A percentile compares a stretch with the other conserved stretches of the same genome.
These are phyloP conservation scores for Corydoras sp. DNA, from an alignment of 2,113 vertebrate genomes.

Conservation along the genomic window DNA sequence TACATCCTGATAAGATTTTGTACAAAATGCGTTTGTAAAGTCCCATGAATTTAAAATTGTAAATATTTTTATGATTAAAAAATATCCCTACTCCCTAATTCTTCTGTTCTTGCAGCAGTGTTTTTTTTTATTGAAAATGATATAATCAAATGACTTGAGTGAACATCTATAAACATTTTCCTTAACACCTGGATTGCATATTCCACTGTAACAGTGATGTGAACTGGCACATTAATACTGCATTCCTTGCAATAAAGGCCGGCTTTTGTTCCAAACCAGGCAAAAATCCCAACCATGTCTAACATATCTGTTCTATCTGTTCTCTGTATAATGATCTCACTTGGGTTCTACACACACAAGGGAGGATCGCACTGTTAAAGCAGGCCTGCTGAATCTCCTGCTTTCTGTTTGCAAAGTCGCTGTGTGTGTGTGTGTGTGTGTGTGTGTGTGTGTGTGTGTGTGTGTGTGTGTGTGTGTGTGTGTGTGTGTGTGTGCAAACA, in stretches of 20 bases:
- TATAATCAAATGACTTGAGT: constrained; percentile 2
- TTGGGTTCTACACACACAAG: constrained; percentile 21
- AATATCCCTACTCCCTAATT: constrained; percentile 27
- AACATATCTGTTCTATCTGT: constrained; percentile 30
- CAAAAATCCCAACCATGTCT: constrained; percentile 27
- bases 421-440: constrained; percentile 15
- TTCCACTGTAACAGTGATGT: constrained; percentile 1
- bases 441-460: constrained; percentile 21
- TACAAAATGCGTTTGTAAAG: constrained; percentile 77
- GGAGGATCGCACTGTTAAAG: constrained; percentile 26
- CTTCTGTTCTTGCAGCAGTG: too few species aligned
- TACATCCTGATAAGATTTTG: constrained; percentile 67
- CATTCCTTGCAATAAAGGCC: constrained; percentile 26
- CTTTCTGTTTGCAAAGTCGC: constrained; percentile 31
- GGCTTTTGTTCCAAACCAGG: constrained; percentile 12
- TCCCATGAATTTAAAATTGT: constrained; percentile 58
- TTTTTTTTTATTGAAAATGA: constrained; percentile 16
- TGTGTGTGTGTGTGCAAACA: constrained; percentile 32
- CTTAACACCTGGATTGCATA: constrained; percentile 21
- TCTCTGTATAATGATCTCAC: constrained; percentile 39
- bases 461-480: constrained; percentile 18
- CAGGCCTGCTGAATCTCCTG: constrained; percentile 21
- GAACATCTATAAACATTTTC: neutral
- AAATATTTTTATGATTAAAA: constrained; percentile 75
- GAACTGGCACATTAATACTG: constrained; percentile 9